Base-by-base conservation (phyloP, 1,140 invertebrate genomes). In the Musca domestica region DNA sequence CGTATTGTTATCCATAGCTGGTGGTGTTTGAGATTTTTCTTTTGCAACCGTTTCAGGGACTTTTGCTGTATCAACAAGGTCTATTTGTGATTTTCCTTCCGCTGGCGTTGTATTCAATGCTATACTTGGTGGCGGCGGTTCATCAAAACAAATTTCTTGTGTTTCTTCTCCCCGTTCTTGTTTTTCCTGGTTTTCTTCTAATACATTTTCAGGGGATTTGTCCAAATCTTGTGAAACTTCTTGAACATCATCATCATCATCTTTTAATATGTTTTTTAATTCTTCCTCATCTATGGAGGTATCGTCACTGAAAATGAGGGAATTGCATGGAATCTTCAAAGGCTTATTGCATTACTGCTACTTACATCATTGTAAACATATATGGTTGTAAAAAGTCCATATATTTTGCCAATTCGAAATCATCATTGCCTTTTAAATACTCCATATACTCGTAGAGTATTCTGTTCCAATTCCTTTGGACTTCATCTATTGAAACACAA, bases 341-440 rank as follows among this genome's bases (percentile, higher is more conserved):
- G 2, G 19, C 41, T 17, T 12, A 49, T 49, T 49, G 48, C 10
- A 49, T 49, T 41, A 19, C 19, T 19, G 2, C n/a, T 49, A 34
- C 56, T 61, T 41, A 61, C 56, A 34, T 61, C 34, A 61, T 41
- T 1, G 27, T 20, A 20, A 61, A 61, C 3, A 61, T 19, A 20
- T 61, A 41, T 20, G 56, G 56, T 5, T 61, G 56, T 2, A 61
- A 12, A 19, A 61, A 61, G 22, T 61, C 56, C 56, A 61, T 61
- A 34, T 61, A 17, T 5, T 61, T 30, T 0, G 56, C 56, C 19
- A 61, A 41, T 17, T 9, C 15, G 4, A 34, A 61, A 61, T 41
- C 27, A 9, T 34, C 27, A 34, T 61, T 61, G 2, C 27, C 34
- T 41, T 30, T 61, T 34, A 61, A 34, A 61, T 61, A 61, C 12